Evolutionary conservation across 2,797 vertebrate genomes (phyloP), one percentile per base, ranked within the genome.

Genomic region (Aulostomus chinensis): DNA sequence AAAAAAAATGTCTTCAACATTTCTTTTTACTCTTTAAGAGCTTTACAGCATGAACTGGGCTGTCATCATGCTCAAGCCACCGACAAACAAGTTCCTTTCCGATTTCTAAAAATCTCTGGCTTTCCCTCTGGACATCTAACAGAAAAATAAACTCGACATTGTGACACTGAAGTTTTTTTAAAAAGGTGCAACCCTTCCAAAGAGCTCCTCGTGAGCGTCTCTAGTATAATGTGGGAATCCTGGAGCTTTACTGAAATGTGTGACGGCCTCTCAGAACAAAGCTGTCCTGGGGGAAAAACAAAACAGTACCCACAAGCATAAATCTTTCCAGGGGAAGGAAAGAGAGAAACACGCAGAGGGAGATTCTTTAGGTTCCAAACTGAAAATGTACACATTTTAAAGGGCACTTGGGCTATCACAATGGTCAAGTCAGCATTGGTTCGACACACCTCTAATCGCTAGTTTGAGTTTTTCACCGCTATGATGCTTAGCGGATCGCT

Each of bases 381-480:
- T 61, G 4, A 79, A 74, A 77, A 74, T 42, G 21, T 57, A 67
- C 72, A 87, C 85, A 86, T 79, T 76, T 83, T 55, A 12, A 34
- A 66, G 50, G 61, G 46, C 26, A 37, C 48, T 47, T 26, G 26
- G 55, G 69, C 72, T 49, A 62, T 83, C 76, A 76, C 84, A 85
- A 9, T 37, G 43, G 35, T 76, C 67, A 73, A 24, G 69, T 55
- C 60, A 53, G 47, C 60, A 47, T 29, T 55, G 50, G 30, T 53
- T 46, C 26, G 41, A 72, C 70, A 81, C 72, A 81, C 68, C 68
- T 42, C 35, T 13, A 47, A 54, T 31, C 24, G 21, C 4, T 12
- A 22, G 13, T 58, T 56, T 20, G 20, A 13, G 25, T 39, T n/a
- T n/a, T n/a, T n/a, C n/a, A n/a, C n/a, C n/a, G n/a, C 46, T 28